Conservation (phyloP, 2,888 invertebrate species). For the Volucella inanis region DNA sequence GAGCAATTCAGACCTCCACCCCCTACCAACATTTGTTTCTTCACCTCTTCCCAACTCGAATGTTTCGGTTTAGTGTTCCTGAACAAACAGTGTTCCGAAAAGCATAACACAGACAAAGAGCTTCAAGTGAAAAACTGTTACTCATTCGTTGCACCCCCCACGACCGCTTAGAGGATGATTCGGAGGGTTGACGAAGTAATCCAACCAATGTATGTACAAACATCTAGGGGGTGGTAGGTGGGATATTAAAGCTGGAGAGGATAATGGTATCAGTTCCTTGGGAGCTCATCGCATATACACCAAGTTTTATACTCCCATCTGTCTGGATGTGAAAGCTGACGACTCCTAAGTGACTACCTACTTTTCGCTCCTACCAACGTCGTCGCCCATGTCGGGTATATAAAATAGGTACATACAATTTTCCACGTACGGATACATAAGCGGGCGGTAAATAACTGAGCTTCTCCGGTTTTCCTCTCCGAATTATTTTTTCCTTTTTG, state of each 20-base stretch:
- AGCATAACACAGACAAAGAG: conserved; percentile 61
- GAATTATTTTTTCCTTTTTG: conserved; percentile 19
- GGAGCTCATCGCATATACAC: conserved; percentile 23
- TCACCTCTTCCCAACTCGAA: background rate
- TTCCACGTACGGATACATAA: conserved; percentile 17
- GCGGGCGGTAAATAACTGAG: conserved; percentile 50
- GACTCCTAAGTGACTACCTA: conserved; percentile 66
- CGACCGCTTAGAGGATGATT: background rate
- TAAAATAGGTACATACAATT: background rate
- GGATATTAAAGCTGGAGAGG: background rate
- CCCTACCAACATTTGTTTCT: background rate
- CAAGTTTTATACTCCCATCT: conserved; percentile 61
- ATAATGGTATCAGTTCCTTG: conserved; percentile 10
- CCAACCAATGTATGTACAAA: conserved; percentile 14
- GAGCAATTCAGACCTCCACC: conserved; percentile 23
- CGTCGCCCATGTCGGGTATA: conserved; percentile 18
- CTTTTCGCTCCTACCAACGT: background rate
- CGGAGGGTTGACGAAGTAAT: conserved; percentile 6
- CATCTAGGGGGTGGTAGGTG: background rate
- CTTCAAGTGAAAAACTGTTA: conserved; percentile 56
- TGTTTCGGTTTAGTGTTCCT: conserved; percentile 67
- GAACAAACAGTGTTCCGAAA: conserved; percentile 58
- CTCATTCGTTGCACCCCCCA: conserved; percentile 55
- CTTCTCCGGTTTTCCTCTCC: conserved; percentile 48
- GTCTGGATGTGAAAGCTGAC: conserved; percentile 72